phyloP scores from a whole-genome alignment of 2,888 invertebrate genomes.

The Sycophila texana region DNA sequence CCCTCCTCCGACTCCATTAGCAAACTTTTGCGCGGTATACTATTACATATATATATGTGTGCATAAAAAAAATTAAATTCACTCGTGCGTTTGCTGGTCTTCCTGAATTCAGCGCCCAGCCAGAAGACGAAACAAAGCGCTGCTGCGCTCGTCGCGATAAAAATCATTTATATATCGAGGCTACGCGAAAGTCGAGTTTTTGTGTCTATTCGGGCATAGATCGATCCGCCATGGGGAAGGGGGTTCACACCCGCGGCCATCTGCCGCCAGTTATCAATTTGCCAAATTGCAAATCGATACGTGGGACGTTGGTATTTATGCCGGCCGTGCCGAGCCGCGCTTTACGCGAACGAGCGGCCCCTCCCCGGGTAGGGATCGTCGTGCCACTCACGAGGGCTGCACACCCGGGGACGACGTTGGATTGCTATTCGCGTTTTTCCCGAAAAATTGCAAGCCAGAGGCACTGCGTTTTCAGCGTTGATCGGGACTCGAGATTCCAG shows the following conservation, averaged over 20 bases:
- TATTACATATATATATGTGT: no score
- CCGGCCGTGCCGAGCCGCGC: slow-evolving; percentile 13
- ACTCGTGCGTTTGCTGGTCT: slow-evolving; percentile 13
- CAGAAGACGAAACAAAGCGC: not conserved
- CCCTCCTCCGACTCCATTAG: not conserved
- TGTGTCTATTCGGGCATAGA: not conserved
- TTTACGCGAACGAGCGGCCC: slow-evolving; percentile 24
- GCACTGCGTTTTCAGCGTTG: not conserved
- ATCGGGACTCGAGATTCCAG: no score
- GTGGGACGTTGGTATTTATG: slow-evolving; percentile 7
- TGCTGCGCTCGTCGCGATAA: not conserved
- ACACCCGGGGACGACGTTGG: not conserved
- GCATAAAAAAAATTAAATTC: slow-evolving; percentile 1
- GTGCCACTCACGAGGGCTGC: not conserved
- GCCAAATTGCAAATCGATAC: slow-evolving; percentile 72
- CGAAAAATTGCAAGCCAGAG: slow-evolving; percentile 14
- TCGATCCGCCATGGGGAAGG: not conserved
- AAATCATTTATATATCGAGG: not conserved
- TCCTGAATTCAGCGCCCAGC: not conserved
- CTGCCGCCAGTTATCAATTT: slow-evolving; percentile 72
- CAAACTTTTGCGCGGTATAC: not conserved
- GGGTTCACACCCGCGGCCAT: slow-evolving; percentile 57
- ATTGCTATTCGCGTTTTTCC: slow-evolving; percentile 3
- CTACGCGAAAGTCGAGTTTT: not conserved
- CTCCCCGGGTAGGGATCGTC: not conserved